These are phyloP conservation scores for Melitaea athalia DNA, from an alignment of 2,888 invertebrate genomes.

Conservation along the genomic window DNA sequence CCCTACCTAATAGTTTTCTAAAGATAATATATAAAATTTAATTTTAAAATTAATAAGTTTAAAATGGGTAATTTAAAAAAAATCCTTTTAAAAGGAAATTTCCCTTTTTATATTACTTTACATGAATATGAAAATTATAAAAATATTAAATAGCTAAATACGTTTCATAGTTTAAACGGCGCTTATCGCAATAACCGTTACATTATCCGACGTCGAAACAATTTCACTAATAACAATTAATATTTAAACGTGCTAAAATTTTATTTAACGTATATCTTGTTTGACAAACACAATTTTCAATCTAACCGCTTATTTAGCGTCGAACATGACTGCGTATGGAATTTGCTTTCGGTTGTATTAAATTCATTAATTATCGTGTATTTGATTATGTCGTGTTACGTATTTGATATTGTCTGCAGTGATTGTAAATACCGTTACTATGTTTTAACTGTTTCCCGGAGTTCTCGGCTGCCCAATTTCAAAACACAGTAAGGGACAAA, in stretches of 20 bases:
- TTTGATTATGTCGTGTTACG: slow-evolving; percentile 20
- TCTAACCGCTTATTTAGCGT: slow-evolving; percentile 34
- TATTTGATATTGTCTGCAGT: not conserved
- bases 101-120: no score
- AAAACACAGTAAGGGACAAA: no score
- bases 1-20: no score
- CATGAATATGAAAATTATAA: not conserved
- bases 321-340: slow-evolving; percentile 7
- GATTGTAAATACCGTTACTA: not conserved
- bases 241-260: slow-evolving; percentile 30
- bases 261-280: slow-evolving; percentile 20
- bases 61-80: no score
- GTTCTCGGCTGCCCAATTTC: no score
- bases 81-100: no score
- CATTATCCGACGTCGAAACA: slow-evolving; percentile 29
- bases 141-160: slow-evolving; percentile 2
- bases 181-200: slow-evolving; percentile 10
- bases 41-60: no score
- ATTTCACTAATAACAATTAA: slow-evolving; percentile 24
- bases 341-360: slow-evolving; percentile 27
- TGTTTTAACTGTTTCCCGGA: not conserved
- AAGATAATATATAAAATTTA: no score
- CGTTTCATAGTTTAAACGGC: slow-evolving; percentile 7
- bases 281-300: slow-evolving; percentile 31
- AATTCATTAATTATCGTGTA: slow-evolving; percentile 29